phyloP scores from a whole-genome alignment of 1,140 invertebrate species.

The Fopius arisanus region DNA sequence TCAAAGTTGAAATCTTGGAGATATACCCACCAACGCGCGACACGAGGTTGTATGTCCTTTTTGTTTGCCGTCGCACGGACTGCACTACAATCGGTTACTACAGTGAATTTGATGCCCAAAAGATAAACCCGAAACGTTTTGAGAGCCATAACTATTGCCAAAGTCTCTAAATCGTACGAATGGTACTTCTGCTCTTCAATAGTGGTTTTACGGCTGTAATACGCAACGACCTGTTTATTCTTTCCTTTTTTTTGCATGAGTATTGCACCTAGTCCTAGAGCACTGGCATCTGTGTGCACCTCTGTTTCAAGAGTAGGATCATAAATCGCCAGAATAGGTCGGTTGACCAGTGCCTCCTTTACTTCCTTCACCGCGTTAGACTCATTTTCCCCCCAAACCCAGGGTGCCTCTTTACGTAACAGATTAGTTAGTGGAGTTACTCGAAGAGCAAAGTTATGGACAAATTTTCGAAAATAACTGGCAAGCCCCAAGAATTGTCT shows the following conservation, averaged over 20 bases:
- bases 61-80: constrained; percentile 45
- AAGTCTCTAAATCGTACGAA: no score
- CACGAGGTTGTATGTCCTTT: constrained; percentile 43
- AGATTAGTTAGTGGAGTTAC: constrained; percentile 34
- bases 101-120: constrained; percentile 49
- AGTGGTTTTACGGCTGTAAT: constrained; percentile 45
- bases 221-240: background rate
- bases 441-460: constrained; percentile 39
- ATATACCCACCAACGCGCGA: constrained; percentile 50
- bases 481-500: constrained; percentile 47
- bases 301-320: constrained; percentile 39
- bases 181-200: constrained; percentile 45
- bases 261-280: constrained; percentile 40
- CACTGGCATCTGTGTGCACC: constrained; percentile 34
- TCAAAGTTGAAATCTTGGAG: constrained; percentile 47
- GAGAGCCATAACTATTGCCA: no score
- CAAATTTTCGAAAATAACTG: constrained; percentile 49
- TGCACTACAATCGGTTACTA: constrained; percentile 53
- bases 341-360: constrained; percentile 5
- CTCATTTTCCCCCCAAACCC: background rate
- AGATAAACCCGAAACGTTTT: constrained; percentile 46
- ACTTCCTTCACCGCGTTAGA: background rate
- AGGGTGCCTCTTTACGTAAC: background rate
- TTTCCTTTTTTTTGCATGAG: constrained; percentile 34
- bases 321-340: constrained; percentile 51